phyloP scores from a whole-genome alignment of 2,113 vertebrate species.

The Colius striatus region DNA sequence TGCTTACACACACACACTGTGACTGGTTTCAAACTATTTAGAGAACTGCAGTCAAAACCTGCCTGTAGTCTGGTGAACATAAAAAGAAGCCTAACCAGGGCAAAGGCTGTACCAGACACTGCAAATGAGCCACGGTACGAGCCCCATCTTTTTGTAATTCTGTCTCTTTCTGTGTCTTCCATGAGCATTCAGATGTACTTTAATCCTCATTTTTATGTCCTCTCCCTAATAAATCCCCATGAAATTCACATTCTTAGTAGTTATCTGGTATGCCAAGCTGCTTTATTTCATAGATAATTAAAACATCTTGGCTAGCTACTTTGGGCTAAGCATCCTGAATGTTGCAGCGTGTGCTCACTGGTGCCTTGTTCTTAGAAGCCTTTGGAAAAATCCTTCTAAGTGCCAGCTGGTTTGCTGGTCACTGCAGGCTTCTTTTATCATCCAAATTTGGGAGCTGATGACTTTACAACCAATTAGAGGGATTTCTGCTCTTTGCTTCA shows the following conservation, averaged over 20 bases:
- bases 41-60: not conserved
- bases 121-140: not conserved
- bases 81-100: not conserved
- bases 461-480: not conserved
- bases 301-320: constrained; percentile 20
- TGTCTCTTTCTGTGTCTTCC: not conserved
- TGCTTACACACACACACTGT: not conserved
- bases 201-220: constrained; percentile 20
- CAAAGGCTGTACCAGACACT: not conserved
- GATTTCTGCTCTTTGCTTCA: not conserved
- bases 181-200: not conserved
- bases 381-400: not conserved
- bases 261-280: constrained; percentile 17
- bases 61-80: not conserved
- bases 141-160: not conserved
- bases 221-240: constrained; percentile 31
- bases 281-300: constrained; percentile 44
- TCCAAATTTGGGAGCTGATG: not conserved
- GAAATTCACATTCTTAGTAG: constrained; percentile 31
- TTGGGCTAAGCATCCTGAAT: not conserved
- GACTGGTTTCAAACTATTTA: not conserved
- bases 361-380: not conserved
- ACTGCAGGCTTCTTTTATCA: not conserved
- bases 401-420: constrained; percentile 25
- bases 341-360: not conserved